Base-by-base conservation (phyloP, 2,113 vertebrate species). In the Crocuta crocuta region DNA sequence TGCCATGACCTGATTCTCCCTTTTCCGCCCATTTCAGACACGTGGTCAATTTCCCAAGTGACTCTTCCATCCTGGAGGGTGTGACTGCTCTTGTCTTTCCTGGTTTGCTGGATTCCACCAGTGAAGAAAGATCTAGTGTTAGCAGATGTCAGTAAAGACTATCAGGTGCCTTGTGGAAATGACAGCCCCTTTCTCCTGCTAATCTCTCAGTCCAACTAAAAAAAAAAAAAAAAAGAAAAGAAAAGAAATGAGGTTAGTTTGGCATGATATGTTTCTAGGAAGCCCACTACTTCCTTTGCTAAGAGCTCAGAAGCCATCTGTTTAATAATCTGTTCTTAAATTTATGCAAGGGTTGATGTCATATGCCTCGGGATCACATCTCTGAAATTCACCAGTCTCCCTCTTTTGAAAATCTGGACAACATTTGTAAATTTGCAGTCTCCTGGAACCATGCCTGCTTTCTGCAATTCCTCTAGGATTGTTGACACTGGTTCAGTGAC, bases 271-370 rank as follows among this genome's bases (percentile, higher is more conserved):
- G 43, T 96, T 97, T 79, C 73, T 78, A 82, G 53, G 71, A 43
- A 89, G 68, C 35, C 74, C 13, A 33, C 50, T n/a, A 23, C 71
- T 94, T 97, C 68, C 87, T 74, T 70, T 94, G 61, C 45, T 78
- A 39, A 87, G 87, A 79, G 58, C 89, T 65, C 66, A 96, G 26
- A 89, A 95, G 55, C 82, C 84, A 97, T 96, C 78, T 96, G 95
- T 79, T 96, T 96, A 96, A 92, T 96, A 89, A 97, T 95, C 95
- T 96, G 17, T 89, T 94, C 84, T 89, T 93, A 90, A 96, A 97
- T 93, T 81, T 95, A 70, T 66, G 10, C n/a, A 50, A 88, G 73
- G n/a, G 61, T 96, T 95, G 89, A 97, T 96, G 96, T 95, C 79
- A 90, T 90, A 12, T 24, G 65, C n/a, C 23, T 89, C 0, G 5